Conservation (phyloP, 2,888 invertebrate species). For the Cephus sareptanus region DNA sequence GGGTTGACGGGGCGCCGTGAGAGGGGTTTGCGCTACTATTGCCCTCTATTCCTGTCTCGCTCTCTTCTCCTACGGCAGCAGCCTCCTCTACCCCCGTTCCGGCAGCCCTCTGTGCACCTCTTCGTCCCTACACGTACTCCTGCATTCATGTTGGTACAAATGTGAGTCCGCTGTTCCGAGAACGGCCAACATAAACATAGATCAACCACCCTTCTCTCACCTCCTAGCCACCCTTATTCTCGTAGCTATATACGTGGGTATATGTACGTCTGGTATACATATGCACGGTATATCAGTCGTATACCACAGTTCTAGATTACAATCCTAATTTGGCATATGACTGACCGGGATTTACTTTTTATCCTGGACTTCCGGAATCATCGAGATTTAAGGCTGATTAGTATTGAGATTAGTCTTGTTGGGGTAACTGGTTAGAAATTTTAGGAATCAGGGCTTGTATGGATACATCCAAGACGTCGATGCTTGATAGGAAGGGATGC, state of each 20-base stretch:
- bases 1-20: slow-evolving; percentile 7
- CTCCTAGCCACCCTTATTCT: slow-evolving; percentile 11
- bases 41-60: slow-evolving; percentile 13
- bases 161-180: slow-evolving; percentile 21
- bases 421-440: background rate
- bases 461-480: background rate
- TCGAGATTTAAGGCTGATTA: background rate
- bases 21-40: slow-evolving; percentile 7
- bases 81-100: background rate
- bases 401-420: background rate
- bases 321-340: slow-evolving; percentile 27
- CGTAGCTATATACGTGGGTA: background rate
- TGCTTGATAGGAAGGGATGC: no score
- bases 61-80: slow-evolving; percentile 14
- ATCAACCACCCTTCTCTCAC: slow-evolving; percentile 28
- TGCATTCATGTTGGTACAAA: slow-evolving; percentile 29
- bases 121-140: slow-evolving; percentile 26
- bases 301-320: slow-evolving; percentile 29
- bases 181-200: slow-evolving; percentile 35
- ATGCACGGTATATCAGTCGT: background rate
- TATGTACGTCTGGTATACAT: background rate
- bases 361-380: background rate
- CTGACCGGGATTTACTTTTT: slow-evolving; percentile 20
- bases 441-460: background rate
- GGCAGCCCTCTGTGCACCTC: slow-evolving; percentile 18